These are phyloP conservation scores for Naja naja DNA, from an alignment of 2,113 vertebrate genomes.

Conservation along the genomic window DNA sequence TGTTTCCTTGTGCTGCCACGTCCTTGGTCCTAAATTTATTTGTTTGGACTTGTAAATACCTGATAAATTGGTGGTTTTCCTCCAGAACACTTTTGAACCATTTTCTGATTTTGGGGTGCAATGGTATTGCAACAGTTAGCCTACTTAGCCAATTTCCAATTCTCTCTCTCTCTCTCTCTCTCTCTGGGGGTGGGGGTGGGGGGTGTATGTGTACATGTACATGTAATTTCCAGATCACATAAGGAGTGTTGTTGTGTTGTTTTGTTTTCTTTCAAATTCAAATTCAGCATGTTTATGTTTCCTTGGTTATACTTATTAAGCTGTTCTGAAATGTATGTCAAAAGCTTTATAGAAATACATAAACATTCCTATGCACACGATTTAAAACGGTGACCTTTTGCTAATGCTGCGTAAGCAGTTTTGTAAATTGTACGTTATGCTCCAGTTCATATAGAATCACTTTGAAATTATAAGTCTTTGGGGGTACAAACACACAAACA, in stretches of 20 bases:
- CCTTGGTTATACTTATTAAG: background rate
- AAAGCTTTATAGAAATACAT: background rate
- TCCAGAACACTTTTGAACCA: background rate
- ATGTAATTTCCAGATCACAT: constrained; percentile 23
- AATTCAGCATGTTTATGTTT: constrained; percentile 10
- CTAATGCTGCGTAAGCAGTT: background rate
- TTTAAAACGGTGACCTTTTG: background rate
- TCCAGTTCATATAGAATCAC: background rate
- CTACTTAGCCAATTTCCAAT: constrained; percentile 12
- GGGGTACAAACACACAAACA: background rate
- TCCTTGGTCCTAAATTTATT: background rate
- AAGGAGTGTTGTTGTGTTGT: background rate
- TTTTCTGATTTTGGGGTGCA: background rate
- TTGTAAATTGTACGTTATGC: constrained; percentile 14
- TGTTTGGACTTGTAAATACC: too few relatives aligned
- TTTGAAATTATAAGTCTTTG: background rate
- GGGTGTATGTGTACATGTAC: too few relatives aligned
- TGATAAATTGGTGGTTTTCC: background rate
- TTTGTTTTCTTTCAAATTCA: background rate
- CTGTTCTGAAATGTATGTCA: background rate
- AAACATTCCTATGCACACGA: background rate
- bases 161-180: too few relatives aligned
- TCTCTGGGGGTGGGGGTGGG: too few relatives aligned
- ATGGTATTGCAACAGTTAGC: background rate
- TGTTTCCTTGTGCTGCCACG: background rate